These are phyloP conservation scores for Cyanistes caeruleus DNA, from an alignment of 2,113 vertebrate species.

Conservation along the genomic window DNA sequence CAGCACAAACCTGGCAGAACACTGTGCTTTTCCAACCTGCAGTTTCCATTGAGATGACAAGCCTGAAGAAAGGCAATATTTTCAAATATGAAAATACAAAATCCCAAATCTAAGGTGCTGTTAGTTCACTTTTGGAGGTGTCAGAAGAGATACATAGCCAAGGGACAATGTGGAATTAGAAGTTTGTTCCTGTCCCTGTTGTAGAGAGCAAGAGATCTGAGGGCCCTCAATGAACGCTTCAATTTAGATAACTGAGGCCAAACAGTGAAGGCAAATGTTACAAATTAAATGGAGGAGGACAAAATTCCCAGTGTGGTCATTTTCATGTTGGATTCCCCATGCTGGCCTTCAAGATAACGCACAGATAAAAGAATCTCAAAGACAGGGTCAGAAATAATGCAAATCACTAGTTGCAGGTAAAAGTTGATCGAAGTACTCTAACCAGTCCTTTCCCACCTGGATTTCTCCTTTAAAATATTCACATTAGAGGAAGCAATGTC, in stretches of 20 bases:
- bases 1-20: neutral
- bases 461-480: neutral
- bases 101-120: neutral
- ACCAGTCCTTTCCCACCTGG: neutral
- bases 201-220: neutral
- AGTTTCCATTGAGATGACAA: neutral
- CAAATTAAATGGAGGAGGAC: neutral
- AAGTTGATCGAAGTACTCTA: neutral
- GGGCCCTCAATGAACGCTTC: neutral
- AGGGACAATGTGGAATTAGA: neutral
- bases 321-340: neutral
- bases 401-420: neutral
- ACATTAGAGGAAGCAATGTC: neutral
- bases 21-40: neutral
- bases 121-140: neutral
- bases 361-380: neutral
- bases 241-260: neutral
- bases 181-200: neutral
- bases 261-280: neutral
- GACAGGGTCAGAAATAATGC: neutral
- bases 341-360: neutral
- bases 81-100: neutral
- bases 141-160: neutral
- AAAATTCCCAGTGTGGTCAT: fast-evolving
- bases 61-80: neutral